Evolutionary conservation across 2,113 vertebrate species (phyloP).

Genomic region (Oxygymnocypris stewartii): DNA sequence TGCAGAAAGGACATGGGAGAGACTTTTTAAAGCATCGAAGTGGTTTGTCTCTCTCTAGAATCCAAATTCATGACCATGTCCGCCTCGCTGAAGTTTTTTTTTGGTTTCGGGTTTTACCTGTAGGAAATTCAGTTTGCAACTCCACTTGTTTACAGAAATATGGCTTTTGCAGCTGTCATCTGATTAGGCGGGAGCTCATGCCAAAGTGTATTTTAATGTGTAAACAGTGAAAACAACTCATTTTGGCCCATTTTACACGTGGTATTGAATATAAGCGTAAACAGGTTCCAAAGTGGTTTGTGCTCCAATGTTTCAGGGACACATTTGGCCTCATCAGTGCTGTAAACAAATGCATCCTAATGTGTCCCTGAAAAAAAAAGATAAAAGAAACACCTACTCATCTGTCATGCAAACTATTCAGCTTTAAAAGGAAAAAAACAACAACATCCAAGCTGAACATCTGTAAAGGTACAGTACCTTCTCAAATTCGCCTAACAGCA

Average conservation of each 20-base stretch:
- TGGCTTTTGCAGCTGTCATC: neutral
- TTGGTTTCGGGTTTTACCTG: neutral
- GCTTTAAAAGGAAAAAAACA: neutral
- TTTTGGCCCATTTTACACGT: neutral
- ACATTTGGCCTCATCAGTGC: neutral
- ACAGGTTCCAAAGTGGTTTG: neutral
- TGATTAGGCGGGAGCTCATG: neutral
- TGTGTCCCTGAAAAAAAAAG: neutral
- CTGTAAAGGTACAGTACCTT: neutral
- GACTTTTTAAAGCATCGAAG: neutral
- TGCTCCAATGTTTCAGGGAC: neutral
- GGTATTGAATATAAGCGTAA: neutral
- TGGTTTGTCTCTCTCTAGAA: constrained; percentile 9
- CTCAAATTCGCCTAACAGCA: neutral
- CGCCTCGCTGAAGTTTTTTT: neutral
- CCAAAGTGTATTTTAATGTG: neutral
- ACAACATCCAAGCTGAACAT: neutral
- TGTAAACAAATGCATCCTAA: constrained; percentile 3
- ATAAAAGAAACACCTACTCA: neutral
- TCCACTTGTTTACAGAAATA: constrained; percentile 12
- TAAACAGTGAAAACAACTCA: neutral
- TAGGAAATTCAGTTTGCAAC: neutral
- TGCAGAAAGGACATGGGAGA: constrained; percentile 9
- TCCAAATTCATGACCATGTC: neutral
- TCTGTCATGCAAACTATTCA: neutral